These are phyloP conservation scores for Etia nguti DNA, from an alignment of 2,113 vertebrate species.

Conservation along the genomic window DNA sequence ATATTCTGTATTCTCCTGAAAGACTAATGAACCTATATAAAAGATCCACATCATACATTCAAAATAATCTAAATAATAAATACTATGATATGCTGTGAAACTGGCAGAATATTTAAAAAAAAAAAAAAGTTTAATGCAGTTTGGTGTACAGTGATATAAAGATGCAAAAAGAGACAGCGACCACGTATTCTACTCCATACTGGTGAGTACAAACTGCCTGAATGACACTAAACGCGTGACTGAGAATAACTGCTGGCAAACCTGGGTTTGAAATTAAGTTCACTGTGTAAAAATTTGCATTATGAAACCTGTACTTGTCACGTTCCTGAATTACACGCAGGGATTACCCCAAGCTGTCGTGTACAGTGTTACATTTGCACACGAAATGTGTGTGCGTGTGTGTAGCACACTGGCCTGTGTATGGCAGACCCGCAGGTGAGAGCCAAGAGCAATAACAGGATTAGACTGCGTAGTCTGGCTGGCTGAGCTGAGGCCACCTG, in stretches of 20 bases:
- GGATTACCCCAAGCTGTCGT: background rate
- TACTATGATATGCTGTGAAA: background rate
- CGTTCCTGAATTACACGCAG: background rate
- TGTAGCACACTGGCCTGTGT: background rate
- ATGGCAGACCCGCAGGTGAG: conserved; percentile 2
- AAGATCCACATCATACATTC: background rate
- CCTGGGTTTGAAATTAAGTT: background rate
- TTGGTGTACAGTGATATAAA: background rate
- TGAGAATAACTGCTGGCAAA: background rate
- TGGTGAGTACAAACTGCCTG: background rate
- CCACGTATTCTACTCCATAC: background rate
- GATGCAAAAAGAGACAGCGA: background rate
- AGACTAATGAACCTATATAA: background rate
- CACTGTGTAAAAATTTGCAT: background rate
- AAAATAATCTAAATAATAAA: background rate
- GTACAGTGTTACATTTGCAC: background rate
- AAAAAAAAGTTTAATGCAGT: no score
- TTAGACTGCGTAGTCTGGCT: conserved; percentile 44
- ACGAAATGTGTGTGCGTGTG: background rate
- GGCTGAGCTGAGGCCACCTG: conserved; percentile 16
- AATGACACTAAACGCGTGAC: background rate
- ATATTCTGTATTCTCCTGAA: background rate
- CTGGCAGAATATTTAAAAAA: background rate
- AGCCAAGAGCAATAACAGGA: conserved; percentile 57
- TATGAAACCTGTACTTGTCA: background rate